Base-by-base conservation (phyloP, 2,797 vertebrate species). In the Lutra lutra region DNA sequence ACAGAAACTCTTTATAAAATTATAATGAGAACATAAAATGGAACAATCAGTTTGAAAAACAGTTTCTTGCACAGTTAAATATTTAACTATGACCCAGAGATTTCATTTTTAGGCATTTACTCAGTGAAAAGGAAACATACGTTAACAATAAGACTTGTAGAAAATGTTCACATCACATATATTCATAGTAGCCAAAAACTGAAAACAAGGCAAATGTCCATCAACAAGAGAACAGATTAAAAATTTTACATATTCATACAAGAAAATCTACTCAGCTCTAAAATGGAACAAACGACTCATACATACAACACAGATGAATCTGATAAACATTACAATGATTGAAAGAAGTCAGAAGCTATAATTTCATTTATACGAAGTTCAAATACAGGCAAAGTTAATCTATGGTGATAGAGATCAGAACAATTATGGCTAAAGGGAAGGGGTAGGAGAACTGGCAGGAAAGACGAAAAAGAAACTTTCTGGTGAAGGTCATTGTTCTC, bases 131-230 rank as follows among this genome's bases (percentile, higher is more conserved):
- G 32, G 95, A 96, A 96, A 79, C 21, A 27, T 40, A 80, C 2
- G 43, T 93, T 80, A 48, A 89, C 73, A 91, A 84, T 92, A 89
- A 73, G 38, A 38, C 29, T 89, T 68, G 32, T 13, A 48, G 68
- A 95, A 94, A 56, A 83, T 48, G 29, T 95, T 92, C 87, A 56
- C 35, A 46, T 93, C 80, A 96, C 43, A 92, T 94, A 70, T 80
- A 94, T 73, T 93, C 32, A 70, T 6, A 48, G n/a, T 32, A 89
- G 40, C 3, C 84, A 68, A 96, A 77, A 43, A 68, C 0, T 10
- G n/a, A 73, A 88, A 94, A 62, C 17, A 86, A 43, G 70, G 21
- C 6, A 79, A 93, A 87, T 23, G 7, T 78, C 43, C 38, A 83
- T 40, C 43, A 48, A 77, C 25, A 86, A 93, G 12, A 92, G 43